Evolutionary conservation across 2,113 vertebrate genomes (phyloP).

Genomic region (Corythaixoides concolor): DNA sequence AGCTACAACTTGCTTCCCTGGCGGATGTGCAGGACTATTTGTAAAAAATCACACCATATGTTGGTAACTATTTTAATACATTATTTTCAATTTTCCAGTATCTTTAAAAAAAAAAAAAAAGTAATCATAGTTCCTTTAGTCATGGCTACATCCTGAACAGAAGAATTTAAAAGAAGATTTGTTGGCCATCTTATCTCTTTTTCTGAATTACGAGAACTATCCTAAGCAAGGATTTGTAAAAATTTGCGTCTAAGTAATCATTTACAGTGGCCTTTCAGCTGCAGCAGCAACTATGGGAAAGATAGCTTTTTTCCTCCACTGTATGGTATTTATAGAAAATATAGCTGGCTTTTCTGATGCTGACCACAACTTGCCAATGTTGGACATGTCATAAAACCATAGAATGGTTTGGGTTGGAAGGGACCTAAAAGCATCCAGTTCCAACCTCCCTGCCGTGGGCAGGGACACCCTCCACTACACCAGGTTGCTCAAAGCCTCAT

Average conservation of each 20-base stretch:
- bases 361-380: not conserved
- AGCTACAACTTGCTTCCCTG: not conserved
- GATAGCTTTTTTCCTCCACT: not conserved
- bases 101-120: not conserved
- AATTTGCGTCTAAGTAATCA: not conserved
- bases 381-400: rapidly evolving
- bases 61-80: conserved; percentile 14
- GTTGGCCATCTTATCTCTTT: not conserved
- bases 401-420: no score
- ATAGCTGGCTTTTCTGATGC: not conserved
- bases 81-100: not conserved
- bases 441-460: no score
- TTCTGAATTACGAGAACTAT: not conserved
- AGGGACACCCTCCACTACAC: no score
- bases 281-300: not conserved
- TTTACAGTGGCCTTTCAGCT: not conserved
- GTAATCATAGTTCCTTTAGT: not conserved
- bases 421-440: no score
- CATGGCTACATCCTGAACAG: not conserved
- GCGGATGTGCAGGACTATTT: not conserved
- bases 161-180: not conserved
- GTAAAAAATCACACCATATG: not conserved
- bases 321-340: not conserved
- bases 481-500: no score
- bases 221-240: not conserved